phyloP scores from a whole-genome alignment of 2,888 invertebrate genomes.

The Ceraclea dissimilis region DNA sequence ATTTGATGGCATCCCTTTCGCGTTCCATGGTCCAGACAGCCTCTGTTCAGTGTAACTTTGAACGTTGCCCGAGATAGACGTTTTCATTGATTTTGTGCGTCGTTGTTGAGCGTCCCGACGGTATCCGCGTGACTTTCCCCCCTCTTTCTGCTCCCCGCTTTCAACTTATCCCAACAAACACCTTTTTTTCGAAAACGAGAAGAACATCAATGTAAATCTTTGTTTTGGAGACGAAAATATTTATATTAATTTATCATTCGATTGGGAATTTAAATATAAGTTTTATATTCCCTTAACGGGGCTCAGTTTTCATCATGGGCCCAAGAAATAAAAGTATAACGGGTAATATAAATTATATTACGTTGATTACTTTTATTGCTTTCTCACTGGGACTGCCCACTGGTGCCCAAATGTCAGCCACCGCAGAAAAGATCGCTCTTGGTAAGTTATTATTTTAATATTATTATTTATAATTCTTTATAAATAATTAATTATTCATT shows the following conservation, averaged over 20 bases:
- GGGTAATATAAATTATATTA: neutral
- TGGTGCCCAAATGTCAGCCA: conserved; percentile 35
- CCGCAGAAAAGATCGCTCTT: conserved; percentile 44
- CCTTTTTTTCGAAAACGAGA: neutral
- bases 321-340: neutral
- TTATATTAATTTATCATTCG: no score
- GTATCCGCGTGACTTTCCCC: neutral
- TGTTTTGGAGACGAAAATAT: no score
- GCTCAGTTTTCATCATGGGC: neutral
- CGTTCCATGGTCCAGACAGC: conserved; percentile 17
- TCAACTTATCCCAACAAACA: neutral
- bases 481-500: neutral
- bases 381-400: conserved; percentile 15
- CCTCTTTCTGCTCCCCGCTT: neutral
- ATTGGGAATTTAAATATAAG: no score
- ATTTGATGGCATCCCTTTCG: neutral
- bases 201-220: neutral
- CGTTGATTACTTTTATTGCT: conserved; percentile 1
- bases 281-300: no score
- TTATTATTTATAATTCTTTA: neutral
- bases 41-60: conserved; percentile 14
- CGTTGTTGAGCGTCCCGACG: neutral
- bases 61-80: conserved; percentile 6
- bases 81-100: neutral
- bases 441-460: conserved; percentile 36